Evolutionary conservation across 23 tunicate genomes (phyloP).

Genomic region (Botrylloides violaceus): DNA sequence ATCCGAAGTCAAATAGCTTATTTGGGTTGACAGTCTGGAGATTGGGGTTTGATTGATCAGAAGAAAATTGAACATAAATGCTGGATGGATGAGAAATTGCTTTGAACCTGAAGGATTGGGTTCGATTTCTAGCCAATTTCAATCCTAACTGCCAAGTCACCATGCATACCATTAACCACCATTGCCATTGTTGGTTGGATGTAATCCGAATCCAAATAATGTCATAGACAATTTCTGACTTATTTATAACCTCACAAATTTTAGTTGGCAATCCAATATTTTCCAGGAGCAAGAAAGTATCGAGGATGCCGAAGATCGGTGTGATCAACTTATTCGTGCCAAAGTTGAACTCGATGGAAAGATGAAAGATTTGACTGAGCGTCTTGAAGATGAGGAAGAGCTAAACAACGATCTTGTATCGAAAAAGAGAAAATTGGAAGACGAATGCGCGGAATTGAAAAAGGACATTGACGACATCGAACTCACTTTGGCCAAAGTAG

Average conservation of each 20-base stretch:
- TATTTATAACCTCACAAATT: too few relatives aligned
- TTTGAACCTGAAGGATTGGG: too few relatives aligned
- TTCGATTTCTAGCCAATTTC: too few relatives aligned
- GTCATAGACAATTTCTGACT: not conserved
- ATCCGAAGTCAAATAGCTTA: too few relatives aligned
- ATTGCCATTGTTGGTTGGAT: not conserved
- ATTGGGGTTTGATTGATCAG: too few relatives aligned
- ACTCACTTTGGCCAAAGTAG: slow-evolving; percentile 82
- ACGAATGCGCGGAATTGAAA: slow-evolving; percentile 79
- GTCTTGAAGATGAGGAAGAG: slow-evolving; percentile 94
- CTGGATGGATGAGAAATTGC: too few relatives aligned
- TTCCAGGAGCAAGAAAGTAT: slow-evolving; percentile 86
- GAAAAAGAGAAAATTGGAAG: slow-evolving; percentile 86
- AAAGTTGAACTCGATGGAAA: slow-evolving; percentile 93
- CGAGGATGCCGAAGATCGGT: slow-evolving; percentile 34
- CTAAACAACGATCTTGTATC: slow-evolving; percentile 68
- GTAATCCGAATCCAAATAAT: not conserved
- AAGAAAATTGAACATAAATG: too few relatives aligned
- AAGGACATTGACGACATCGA: slow-evolving; percentile 92
- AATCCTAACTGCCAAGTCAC: too few relatives aligned
- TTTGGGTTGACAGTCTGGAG: too few relatives aligned
- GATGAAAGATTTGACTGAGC: slow-evolving; percentile 85
- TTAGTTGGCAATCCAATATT: not conserved
- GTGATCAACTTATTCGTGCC: slow-evolving; percentile 24
- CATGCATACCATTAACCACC: too few relatives aligned